phyloP scores from a whole-genome alignment of 2,113 vertebrate genomes.

The Sylvilagus bachmani region DNA sequence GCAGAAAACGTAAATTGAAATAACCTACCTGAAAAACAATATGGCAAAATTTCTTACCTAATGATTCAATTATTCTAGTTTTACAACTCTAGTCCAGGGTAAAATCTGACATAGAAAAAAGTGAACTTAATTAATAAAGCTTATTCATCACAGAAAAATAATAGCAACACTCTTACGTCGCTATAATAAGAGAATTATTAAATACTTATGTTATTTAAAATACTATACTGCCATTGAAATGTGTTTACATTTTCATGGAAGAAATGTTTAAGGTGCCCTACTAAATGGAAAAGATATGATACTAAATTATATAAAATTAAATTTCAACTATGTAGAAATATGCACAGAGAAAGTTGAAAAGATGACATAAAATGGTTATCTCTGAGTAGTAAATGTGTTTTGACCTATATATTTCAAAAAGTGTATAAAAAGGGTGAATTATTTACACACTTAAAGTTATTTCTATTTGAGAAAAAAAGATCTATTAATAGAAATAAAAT shows the following conservation, averaged over 20 bases:
- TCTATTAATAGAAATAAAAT: background rate
- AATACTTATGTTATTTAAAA: background rate
- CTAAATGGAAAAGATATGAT: background rate
- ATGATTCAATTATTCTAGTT: background rate
- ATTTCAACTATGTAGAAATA: background rate
- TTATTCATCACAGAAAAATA: conserved; percentile 20
- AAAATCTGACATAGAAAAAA: background rate
- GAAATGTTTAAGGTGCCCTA: background rate
- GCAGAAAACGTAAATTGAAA: background rate
- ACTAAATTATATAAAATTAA: background rate
- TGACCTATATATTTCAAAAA: conserved; percentile 11
- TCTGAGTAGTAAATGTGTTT: background rate
- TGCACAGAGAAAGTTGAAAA: background rate
- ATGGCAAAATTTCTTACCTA: background rate
- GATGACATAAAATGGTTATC: background rate
- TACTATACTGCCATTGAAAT: background rate
- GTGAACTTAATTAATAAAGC: background rate
- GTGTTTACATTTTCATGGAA: background rate
- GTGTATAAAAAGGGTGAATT: background rate
- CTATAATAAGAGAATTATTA: background rate
- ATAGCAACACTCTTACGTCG: background rate
- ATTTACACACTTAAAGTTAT: background rate
- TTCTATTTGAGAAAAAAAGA: background rate
- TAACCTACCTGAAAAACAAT: background rate
- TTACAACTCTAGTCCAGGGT: background rate